These are phyloP conservation scores for Vireo altiloquus DNA, from an alignment of 2,113 vertebrate species.

Conservation along the genomic window DNA sequence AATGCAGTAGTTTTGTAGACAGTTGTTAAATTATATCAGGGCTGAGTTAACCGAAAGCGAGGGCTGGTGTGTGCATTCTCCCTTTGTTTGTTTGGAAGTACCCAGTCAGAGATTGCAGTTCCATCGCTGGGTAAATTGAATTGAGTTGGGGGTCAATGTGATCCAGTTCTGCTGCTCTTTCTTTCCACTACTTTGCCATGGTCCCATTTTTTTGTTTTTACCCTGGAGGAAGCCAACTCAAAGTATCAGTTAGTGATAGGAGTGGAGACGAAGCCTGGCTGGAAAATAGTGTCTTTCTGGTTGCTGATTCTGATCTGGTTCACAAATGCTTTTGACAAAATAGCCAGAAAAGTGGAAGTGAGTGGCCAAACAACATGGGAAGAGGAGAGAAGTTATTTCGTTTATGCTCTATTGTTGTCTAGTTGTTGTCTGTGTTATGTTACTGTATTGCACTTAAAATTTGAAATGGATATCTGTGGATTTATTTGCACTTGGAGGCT, in stretches of 20 bases:
- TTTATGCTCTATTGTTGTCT: background rate
- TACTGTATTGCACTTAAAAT: background rate
- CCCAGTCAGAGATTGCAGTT: background rate
- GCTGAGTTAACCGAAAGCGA: background rate
- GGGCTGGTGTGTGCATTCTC: background rate
- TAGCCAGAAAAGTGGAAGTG: background rate
- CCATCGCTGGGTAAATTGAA: no score
- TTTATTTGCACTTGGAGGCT: background rate
- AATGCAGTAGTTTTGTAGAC: background rate
- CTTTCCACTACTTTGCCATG: background rate
- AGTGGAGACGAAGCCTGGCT: background rate
- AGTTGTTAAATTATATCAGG: background rate
- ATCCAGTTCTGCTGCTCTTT: background rate
- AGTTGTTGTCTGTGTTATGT: background rate
- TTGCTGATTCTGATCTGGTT: background rate
- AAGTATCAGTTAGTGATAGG: background rate
- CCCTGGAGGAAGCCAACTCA: rapidly evolving
- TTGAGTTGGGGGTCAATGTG: rapidly evolving
- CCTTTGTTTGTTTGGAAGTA: background rate
- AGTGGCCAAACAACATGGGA: background rate
- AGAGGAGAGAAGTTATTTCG: background rate
- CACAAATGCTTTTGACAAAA: background rate
- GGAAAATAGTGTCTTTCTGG: background rate
- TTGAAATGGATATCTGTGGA: background rate
- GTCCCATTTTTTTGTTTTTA: background rate